phyloP scores from a whole-genome alignment of 2,113 vertebrate genomes.

The Oryzias melastigma region DNA sequence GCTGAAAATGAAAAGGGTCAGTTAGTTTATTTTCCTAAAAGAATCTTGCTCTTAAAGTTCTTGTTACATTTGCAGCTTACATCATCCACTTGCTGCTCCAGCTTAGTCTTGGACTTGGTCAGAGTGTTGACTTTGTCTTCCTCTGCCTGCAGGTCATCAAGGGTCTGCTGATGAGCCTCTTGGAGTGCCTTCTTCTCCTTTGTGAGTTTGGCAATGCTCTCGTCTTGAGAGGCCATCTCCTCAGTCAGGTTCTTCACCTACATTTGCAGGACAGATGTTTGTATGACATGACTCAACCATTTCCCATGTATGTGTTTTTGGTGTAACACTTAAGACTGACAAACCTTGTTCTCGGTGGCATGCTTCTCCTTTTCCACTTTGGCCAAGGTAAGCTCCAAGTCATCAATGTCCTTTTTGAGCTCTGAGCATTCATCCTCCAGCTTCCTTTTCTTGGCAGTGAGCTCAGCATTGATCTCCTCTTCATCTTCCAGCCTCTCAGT shows the following conservation, averaged over 20 bases:
- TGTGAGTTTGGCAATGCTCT: constrained; percentile 78
- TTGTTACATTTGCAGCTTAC: constrained; percentile 39
- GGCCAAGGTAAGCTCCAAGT: constrained; percentile 70
- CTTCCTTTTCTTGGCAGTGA: constrained; percentile 84
- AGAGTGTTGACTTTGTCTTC: constrained; percentile 85
- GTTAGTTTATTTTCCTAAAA: background rate
- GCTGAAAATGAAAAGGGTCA: constrained; percentile 47
- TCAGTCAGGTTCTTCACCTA: constrained; percentile 32
- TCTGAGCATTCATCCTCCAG: constrained; percentile 82
- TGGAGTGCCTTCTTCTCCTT: constrained; percentile 88
- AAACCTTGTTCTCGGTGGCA: constrained; percentile 67
- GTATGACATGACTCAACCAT: background rate
- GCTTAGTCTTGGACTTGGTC: constrained; percentile 76
- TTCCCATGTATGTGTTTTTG: background rate
- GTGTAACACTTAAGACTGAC: background rate
- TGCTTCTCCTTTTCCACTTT: constrained; percentile 74
- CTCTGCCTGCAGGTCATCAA: constrained; percentile 84
- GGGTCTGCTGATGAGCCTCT: constrained; percentile 83
- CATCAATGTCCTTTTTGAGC: constrained; percentile 70
- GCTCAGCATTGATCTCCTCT: constrained; percentile 82
- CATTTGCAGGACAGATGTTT: background rate
- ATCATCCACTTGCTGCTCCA: constrained; percentile 79
- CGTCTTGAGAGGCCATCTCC: constrained; percentile 48
- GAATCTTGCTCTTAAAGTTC: background rate
- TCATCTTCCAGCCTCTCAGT: constrained; percentile 82